A percentile compares a stretch with the other conserved stretches of the same genome.
Evolutionary conservation across 2,888 invertebrate genomes (phyloP).

Genomic region (Papilio demoleus): DNA sequence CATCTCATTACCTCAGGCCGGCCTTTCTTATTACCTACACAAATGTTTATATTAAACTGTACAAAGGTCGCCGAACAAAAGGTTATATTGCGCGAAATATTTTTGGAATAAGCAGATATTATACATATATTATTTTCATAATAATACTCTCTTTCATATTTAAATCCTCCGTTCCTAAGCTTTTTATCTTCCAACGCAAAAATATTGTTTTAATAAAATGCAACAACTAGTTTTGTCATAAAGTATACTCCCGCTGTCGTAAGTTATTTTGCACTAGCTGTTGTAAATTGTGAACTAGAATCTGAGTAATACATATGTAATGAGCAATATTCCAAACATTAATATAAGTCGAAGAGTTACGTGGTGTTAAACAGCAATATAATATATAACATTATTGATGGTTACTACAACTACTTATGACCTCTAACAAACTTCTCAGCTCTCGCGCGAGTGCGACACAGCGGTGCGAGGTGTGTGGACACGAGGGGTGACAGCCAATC

Average conservation of each 20-base stretch:
- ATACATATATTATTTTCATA: constrained; percentile 23
- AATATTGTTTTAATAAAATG: constrained; percentile 7
- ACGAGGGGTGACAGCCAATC: constrained; percentile 22
- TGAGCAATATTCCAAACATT: too few species aligned
- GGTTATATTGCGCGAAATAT: neutral
- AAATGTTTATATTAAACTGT: neutral
- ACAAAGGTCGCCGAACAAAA: neutral
- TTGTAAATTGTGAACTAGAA: too few species aligned
- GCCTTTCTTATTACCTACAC: neutral
- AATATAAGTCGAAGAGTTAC: too few species aligned
- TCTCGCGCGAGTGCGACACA: neutral
- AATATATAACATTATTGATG: too few species aligned
- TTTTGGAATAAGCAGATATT: neutral
- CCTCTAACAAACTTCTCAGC: neutral
- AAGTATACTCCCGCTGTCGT: neutral
- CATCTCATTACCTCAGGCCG: constrained; percentile 14
- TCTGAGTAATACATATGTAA: too few species aligned
- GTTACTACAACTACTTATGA: too few species aligned
- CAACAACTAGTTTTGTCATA: neutral
- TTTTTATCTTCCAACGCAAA: neutral
- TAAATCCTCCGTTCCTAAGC: neutral
- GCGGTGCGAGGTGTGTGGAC: neutral
- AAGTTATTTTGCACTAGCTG: neutral
- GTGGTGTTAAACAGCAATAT: too few species aligned
- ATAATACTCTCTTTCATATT: constrained; percentile 13